A percentile compares a stretch with the other conserved stretches of the same genome.
Evolutionary conservation across 2,113 vertebrate species (phyloP).

Genomic region (Bubalus kerabau): DNA sequence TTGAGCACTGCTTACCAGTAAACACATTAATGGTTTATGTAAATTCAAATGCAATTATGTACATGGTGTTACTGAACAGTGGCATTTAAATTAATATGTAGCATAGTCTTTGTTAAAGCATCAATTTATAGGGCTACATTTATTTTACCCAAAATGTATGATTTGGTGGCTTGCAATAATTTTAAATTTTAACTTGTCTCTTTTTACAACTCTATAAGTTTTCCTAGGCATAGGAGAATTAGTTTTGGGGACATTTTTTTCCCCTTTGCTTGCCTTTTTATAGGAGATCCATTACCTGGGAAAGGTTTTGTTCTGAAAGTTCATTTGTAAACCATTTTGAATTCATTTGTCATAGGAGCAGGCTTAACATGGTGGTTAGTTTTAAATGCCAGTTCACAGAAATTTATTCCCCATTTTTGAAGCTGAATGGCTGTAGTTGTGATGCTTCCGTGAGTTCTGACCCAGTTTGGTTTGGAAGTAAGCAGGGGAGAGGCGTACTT

Average conservation of each 20-base stretch:
- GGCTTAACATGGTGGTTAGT: background rate
- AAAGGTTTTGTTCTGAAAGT: background rate
- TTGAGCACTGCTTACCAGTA: background rate
- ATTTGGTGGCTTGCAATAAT: background rate
- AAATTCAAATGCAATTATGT: background rate
- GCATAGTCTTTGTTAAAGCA: background rate
- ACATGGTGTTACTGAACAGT: background rate
- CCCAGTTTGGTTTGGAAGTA: background rate
- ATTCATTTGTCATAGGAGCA: background rate
- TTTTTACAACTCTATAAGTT: background rate
- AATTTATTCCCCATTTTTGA: background rate
- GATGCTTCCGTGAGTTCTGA: background rate
- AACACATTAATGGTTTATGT: background rate
- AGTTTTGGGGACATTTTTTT: background rate
- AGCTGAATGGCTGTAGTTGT: background rate
- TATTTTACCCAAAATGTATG: background rate
- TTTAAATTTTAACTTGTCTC: background rate
- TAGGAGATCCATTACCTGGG: background rate
- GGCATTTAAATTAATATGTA: background rate
- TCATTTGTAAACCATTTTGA: conserved; percentile 11
- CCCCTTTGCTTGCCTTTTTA: background rate
- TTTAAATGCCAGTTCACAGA: background rate
- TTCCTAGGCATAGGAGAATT: background rate
- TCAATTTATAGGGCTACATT: background rate
- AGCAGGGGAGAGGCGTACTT: background rate